Evolutionary conservation across 2,113 vertebrate species (phyloP).

Genomic region (Eolophus roseicapilla): DNA sequence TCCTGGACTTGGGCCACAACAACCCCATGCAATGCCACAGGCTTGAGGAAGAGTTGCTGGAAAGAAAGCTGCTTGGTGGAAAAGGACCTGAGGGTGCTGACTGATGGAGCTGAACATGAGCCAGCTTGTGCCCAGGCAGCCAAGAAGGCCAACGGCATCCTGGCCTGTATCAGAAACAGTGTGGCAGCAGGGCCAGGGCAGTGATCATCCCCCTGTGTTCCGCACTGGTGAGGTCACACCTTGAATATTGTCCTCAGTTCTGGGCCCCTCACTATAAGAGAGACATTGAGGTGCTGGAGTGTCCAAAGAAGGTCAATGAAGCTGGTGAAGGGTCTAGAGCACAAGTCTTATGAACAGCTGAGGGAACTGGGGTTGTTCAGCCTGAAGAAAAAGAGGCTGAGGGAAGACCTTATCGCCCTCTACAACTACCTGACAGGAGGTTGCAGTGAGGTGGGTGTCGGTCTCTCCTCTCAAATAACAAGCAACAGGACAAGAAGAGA

Average conservation of each 20-base stretch:
- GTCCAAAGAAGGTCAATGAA: neutral
- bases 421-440: neutral
- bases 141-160: neutral
- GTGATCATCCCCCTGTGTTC: no score
- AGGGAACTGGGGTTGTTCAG: neutral
- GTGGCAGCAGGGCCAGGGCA: neutral
- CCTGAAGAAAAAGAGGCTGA: neutral
- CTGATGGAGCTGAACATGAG: neutral
- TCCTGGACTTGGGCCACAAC: neutral
- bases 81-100: neutral
- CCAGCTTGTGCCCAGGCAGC: neutral
- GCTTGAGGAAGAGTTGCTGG: neutral
- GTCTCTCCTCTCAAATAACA: neutral
- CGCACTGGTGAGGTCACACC: neutral
- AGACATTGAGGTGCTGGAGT: neutral
- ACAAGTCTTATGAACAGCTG: neutral
- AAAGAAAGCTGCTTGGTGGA: neutral
- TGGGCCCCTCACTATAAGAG: neutral
- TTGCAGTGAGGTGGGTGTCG: neutral
- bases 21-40: rapidly evolving
- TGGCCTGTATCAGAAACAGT: neutral
- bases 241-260: neutral
- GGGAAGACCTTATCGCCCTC: neutral
- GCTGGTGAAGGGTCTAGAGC: neutral
- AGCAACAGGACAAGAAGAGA: neutral